Base-by-base conservation (phyloP, 2,888 invertebrate genomes). In the Bembecia ichneumoniformis region DNA sequence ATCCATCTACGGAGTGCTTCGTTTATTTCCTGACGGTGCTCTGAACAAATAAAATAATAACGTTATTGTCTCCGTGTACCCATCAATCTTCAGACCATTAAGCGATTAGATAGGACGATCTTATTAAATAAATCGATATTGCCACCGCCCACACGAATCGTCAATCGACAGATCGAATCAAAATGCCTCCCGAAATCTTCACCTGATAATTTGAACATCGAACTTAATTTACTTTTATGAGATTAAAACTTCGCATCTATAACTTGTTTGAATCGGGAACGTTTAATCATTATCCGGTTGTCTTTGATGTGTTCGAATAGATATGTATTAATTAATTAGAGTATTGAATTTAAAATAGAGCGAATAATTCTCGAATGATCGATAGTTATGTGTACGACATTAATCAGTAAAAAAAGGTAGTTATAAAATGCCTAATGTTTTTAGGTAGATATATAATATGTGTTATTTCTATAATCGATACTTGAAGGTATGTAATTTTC, bases 1-100 rank as follows among this genome's bases (percentile, higher is more conserved):
- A 58, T 55, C 57, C 59, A 62, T 64, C 67, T 62, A 52, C 48
- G 43, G 17, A 49, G 55, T 51, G 47, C 48, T 45, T 49, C 13
- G 9, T 14, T 9, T 46, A n/a, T 51, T 53, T 28, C 40, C 48
- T 46, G 49, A 47, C 46, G 40, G 36, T 51, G 47, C 47, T 49
- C 47, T 45, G 50, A 47, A 52, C 48, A 62, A 66, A 68, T 64
- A 66, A 68, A 68, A 64, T 66, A 64, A 68, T 72, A 68, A 65
- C 58, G 59, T 69, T 63, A 71, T 74, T 74, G 75, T 74, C 63
- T 60, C 58, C 60, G 53, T 63, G 66, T 64, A 63, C 57, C 61
- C 74, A 82, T 83, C 81, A 70, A 83, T 82, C 82, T 77, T 72
- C 49, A 47, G 56, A 51, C 77, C 81, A 82, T 82, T 83, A 80